Base-by-base conservation (phyloP, 2,888 invertebrate species). In the Cheilosia variabilis region DNA sequence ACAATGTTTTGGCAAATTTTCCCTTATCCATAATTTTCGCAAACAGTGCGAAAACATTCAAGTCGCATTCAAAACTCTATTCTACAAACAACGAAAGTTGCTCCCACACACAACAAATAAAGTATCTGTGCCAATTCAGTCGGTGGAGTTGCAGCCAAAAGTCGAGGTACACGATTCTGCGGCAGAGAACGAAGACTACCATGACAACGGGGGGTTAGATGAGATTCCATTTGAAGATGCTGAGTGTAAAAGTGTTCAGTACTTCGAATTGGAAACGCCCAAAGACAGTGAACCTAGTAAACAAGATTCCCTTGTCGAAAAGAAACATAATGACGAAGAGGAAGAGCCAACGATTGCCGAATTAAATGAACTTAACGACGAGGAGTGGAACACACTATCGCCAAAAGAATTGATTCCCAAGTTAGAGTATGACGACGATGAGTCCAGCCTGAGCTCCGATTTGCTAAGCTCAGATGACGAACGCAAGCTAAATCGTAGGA, bases 161-260 rank as follows among this genome's bases (percentile, higher is more conserved):
- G 2, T 68, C 1, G 81, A 86, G 45, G 13, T 47, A 3, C 47
- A 52, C 5, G 6, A 45, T 4, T 10, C 37, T 3, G 72, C 15
- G 1, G 50, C 31, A 10, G 60, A 53, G 0, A 45, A 24, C 1
- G 22, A 53, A 2, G n/a, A 45, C 19, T 17, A 7, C 22, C 60
- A 63, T 0, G 72, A 80, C 10, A 43, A 47, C 6, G 72, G 72
- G 9, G 53, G 50, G 2, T 77, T 86, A 27, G 86, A 86, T 17
- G 86, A 86, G 45, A 86, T 86, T 58, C 71, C 86, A 22, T 86
- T 86, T 24, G 86, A 86, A 34, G 86, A 86, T 41, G 86, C 66
- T 0, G 72, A 81, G 5, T 81, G 68, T 13, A 86, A 77, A n/a
- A 53, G 52, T 27, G 45, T 81, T 24, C 57, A 86, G 13, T 62